Conservation (phyloP, 2,888 invertebrate genomes). For the Lithophane socia region DNA sequence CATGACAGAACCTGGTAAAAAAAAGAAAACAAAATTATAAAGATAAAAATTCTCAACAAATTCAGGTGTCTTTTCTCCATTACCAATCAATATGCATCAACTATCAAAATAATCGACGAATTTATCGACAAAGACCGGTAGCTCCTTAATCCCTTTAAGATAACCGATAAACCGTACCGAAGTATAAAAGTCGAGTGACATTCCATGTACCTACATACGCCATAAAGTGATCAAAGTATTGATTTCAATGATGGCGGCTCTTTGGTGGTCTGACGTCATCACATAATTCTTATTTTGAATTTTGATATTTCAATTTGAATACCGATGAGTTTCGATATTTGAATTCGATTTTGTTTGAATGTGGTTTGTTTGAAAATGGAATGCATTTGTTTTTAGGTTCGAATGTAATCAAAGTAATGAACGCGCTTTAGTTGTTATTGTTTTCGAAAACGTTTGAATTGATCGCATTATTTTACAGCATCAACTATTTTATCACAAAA, state of each 20-base stretch:
- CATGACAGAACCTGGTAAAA: constrained; percentile 20
- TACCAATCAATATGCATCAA: constrained; percentile 65
- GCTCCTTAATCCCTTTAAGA: constrained; percentile 84
- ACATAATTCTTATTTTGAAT: constrained; percentile 61
- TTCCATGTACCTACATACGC: constrained; percentile 81
- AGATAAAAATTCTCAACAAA: constrained; percentile 10
- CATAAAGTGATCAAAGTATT: constrained; percentile 73
- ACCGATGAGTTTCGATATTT: constrained; percentile 53
- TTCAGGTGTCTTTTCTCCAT: constrained; percentile 54
- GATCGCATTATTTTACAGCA: constrained; percentile 3
- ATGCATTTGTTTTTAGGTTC: constrained; percentile 41
- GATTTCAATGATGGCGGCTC: constrained; percentile 66
- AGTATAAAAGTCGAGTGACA: constrained; percentile 82
- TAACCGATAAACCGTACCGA: constrained; percentile 72
- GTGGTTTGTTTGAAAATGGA: constrained; percentile 44
- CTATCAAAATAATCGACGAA: constrained; percentile 58
- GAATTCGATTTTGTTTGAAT: constrained; percentile 34
- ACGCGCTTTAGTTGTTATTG: constrained; percentile 10
- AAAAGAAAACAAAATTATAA: background rate
- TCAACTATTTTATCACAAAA: background rate
- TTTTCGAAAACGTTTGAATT: constrained; percentile 8
- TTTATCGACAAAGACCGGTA: constrained; percentile 80
- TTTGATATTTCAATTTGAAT: constrained; percentile 66
- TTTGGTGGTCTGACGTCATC: constrained; percentile 75
- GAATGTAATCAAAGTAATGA: constrained; percentile 37